Base-by-base conservation (phyloP, 2,797 vertebrate genomes). In the Gephyroberyx darwinii region DNA sequence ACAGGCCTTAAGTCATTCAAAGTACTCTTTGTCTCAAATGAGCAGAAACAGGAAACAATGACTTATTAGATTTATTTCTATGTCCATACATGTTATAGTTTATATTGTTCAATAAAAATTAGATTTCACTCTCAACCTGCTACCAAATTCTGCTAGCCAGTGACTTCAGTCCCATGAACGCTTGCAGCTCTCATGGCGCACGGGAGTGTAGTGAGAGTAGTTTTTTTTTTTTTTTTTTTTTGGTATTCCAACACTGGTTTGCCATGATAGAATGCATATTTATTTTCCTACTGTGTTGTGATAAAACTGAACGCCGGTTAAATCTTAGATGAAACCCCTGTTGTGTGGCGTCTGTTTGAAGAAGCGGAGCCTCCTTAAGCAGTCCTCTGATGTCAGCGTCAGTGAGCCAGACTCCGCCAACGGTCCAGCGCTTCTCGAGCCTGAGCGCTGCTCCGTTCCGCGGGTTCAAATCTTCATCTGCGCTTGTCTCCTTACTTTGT, bases 321-420 rank as follows among this genome's bases (percentile, higher is more conserved):
- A 41, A 22, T 0, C 16, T 53, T 52, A 17, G 65, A 75, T 37
- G 74, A 67, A 59, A 5, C 19, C 31, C 17, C 52, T 53, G 4
- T 16, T n/a, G 8, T 1, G 7, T 17, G 53, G 52, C 45, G 71
- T 50, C 14, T 66, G 17, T 62, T 78, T 65, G 74, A 81, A 71
- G 4, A 70, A 73, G 60, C 78, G 62, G 65, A 84, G 75, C 77
- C 87, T 81, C 89, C 87, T 92, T 84, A 82, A 60, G 59, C 71
- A 54, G 64, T 64, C 65, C 69, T 83, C 84, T 89, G 88, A 86
- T 91, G 89, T 89, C 80, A 78, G 75, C 65, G 77, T 76, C 84
- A 78, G 81, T 81, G 70, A 59, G 75, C 16, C 82, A 76, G 75
- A 63, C 74, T 74, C 80, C 74, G 64, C 77, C 83, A 71, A 81